Evolutionary conservation across 2,888 invertebrate genomes (phyloP), one percentile per base, ranked within the genome.

Genomic region (Malacosoma neustria): DNA sequence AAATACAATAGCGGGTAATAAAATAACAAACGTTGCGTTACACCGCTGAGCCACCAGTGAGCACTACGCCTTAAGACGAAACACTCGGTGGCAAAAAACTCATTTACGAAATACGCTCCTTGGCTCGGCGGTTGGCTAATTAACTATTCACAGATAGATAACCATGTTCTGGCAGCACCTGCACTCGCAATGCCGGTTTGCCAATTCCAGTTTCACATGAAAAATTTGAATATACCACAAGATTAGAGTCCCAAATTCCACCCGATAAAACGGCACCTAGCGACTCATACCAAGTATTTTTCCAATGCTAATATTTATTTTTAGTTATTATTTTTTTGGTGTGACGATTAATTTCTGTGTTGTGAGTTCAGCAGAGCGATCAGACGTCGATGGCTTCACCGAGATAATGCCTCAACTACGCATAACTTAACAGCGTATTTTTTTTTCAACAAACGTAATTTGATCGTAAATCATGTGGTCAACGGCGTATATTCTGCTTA

Each of bases 21-120:
- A n/a, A n/a, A n/a, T n/a, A n/a, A n/a, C n/a, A n/a, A n/a, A n/a
- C n/a, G n/a, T n/a, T n/a, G n/a, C n/a, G n/a, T n/a, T n/a, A n/a
- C n/a, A n/a, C 22, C 22, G 22, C 7, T 1, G 6, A 7, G 1
- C 22, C 22, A 4, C 6, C 22, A 22, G 22, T 22, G 22, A 22
- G 22, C 22, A 6, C 22, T 9, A 9, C 9, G 22, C 22, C 5
- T 22, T 22, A 22, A 5, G 9, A 5, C 5, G 9, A 5, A 22
- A 22, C 22, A 9, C 22, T 22, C 22, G 5, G 22, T 22, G 22
- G 22, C 22, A 22, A 48, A 55, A 64, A 57, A 63, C 61, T 55
- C 48, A 61, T 62, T 61, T 57, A 53, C 53, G 45, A 54, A 57
- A 53, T 50, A 49, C 49, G 38, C 32, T 45, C 40, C 43, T 42